Percentiles rank a stretch among this genome's conserved stretches.
Evolutionary conservation across 2,113 vertebrate genomes (phyloP).

Genomic region (Psittacula cyanocephala): DNA sequence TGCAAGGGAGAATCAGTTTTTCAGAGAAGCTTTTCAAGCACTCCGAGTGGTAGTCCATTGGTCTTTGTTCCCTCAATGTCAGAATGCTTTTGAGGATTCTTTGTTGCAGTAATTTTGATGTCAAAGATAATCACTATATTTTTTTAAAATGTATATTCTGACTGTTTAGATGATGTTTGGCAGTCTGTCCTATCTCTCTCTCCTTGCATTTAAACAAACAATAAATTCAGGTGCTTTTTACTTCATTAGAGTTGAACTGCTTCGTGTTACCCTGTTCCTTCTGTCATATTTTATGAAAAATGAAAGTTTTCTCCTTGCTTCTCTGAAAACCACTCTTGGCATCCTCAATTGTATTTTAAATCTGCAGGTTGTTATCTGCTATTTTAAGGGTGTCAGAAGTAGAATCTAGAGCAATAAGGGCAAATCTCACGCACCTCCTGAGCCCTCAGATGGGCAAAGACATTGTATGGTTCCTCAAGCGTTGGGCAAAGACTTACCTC

Average conservation of each 20-base stretch:
- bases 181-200: neutral
- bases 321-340: neutral
- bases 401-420: conserved; percentile 94
- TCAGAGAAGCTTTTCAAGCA: neutral
- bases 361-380: conserved; percentile 89
- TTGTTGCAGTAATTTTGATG: neutral
- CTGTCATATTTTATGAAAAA: neutral
- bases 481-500: conserved; percentile 97
- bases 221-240: neutral
- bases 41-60: neutral
- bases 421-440: conserved; percentile 89
- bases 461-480: conserved; percentile 96
- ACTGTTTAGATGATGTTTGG: neutral
- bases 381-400: conserved; percentile 96
- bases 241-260: neutral
- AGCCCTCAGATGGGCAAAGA: conserved; percentile 99
- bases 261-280: neutral
- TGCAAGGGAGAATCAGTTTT: neutral
- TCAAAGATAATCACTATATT: neutral
- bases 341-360: conserved; percentile 43
- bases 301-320: neutral
- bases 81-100: neutral
- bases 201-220: neutral
- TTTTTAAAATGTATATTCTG: neutral
- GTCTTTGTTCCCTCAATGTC: neutral